Base-by-base conservation (phyloP, 2,797 vertebrate species). In the Melanitta fusca region DNA sequence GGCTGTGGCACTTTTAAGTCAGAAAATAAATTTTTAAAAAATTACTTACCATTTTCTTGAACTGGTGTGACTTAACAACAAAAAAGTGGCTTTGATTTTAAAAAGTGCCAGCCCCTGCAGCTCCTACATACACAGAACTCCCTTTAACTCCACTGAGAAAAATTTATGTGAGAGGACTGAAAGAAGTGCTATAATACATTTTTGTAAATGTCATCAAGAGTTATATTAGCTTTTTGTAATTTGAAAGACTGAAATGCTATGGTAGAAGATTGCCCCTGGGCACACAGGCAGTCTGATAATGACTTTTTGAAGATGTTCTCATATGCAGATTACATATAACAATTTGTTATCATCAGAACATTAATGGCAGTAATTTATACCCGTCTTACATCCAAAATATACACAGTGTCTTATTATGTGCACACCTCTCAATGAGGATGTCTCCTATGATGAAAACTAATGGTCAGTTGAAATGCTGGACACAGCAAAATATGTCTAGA, bases 301-400 rank as follows among this genome's bases (percentile, higher is more conserved):
- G 85, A 96, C 85, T 96, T 88, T 69, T 36, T 78, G 70, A 94
- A 94, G 82, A 83, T 62, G 73, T 91, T 89, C 85, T 84, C 30
- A 75, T 85, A 91, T 96, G 95, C 85, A 96, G 91, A 97, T 96
- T 96, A 83, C 22, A 65, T 89, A 80, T 80, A 97, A 96, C 86
- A 91, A 92, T 88, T 85, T 92, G 41, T 96, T 97, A 95, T 58
- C 82, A 74, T 56, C 80, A 94, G 82, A 53, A 73, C 85, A 90
- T 75, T 95, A 93, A 84, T 92, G 57, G 92, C 71, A 80, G 74
- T 69, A 72, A 95, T 96, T 95, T 91, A 93, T 65, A 81, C 38
- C 56, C 68, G 54, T 53, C 83, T 93, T 87, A 81, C 70, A 88
- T 61, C 43, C 62, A 36, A 75, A 91, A 70, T 66, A 84, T 75